These are phyloP conservation scores for Drosophila prosaltans DNA, from an alignment of 1,140 invertebrate species.

Conservation along the genomic window DNA sequence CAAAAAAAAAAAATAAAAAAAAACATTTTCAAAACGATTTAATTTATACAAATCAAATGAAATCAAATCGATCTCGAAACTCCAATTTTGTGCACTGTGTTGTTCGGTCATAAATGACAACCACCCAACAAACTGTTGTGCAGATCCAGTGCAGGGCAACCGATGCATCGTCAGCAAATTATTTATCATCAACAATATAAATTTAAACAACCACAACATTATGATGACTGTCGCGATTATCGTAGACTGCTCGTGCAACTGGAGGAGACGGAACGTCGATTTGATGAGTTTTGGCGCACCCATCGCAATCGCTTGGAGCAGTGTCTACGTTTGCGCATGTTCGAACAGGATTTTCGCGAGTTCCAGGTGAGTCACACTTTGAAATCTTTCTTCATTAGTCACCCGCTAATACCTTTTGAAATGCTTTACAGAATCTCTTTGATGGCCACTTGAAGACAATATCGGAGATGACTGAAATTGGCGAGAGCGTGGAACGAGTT, in stretches of 20 bases:
- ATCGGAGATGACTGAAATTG: conserved; percentile 93
- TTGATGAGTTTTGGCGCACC: conserved; percentile 96
- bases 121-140: conserved; percentile 42
- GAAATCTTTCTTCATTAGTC: conserved; percentile 1
- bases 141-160: conserved; percentile 77
- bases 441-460: conserved; percentile 89
- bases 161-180: conserved; percentile 73
- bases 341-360: conserved; percentile 94
- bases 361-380: conserved; percentile 85
- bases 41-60: conserved; percentile 23
- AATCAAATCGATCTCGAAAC: conserved; percentile 13
- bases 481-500: conserved; percentile 91
- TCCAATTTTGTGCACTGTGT: conserved; percentile 30
- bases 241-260: conserved; percentile 94
- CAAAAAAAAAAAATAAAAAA: conserved; percentile 45
- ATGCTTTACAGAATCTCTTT: conserved; percentile 85
- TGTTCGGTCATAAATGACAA: conserved; percentile 36
- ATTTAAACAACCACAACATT: conserved; percentile 76
- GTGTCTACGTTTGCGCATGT: conserved; percentile 94
- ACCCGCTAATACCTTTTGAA: conserved; percentile 16
- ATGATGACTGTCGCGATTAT: conserved; percentile 80
- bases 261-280: conserved; percentile 96
- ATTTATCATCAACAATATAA: conserved; percentile 79
- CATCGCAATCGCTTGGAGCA: conserved; percentile 94
- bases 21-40: conserved; percentile 38